Base-by-base conservation (phyloP, 2,888 invertebrate genomes). In the Ectemnius cavifrons region DNA sequence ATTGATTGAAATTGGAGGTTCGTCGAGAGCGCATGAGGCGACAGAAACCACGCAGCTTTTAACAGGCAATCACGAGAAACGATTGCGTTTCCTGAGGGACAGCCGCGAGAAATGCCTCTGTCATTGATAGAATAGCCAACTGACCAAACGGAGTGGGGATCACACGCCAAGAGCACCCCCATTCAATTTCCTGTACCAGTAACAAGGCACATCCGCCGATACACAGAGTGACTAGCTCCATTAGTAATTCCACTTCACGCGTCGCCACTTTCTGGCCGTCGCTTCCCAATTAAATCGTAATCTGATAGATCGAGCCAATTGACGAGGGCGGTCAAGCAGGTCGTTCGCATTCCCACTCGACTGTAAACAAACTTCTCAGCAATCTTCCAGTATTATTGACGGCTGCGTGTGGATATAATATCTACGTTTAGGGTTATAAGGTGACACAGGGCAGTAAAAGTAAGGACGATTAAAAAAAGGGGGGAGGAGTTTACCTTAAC, bases 151-250 rank as follows among this genome's bases (percentile, higher is more conserved):
- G 52, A 52, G 16, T 70, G 73, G 52, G 61, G 67, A 74, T 75
- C 72, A 64, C 23, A 66, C 69, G 63, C 67, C 28, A 37, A 49
- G 79, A 74, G 75, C 37, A 37, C 85, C 79, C 79, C 79, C 68
- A 75, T 75, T 77, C 81, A 79, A 83, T 85, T 80, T 85, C 85
- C 87, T 85, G 86, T 77, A 62, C 63, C 62, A 62, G 66, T 82
- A 87, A 89, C 79, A 79, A 87, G 87, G 78, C 67, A 87, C 85
- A 86, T 89, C 89, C 89, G 85, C 78, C 82, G 63, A 78, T 57
- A 59, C 73, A 71, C 68, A 56, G 65, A 77, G 71, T 71, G 58
- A 71, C 71, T 80, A 71, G 74, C 73, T 76, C 77, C 68, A 47
- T 69, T 66, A 57, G 52, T 67, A 56, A 70, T 75, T 77, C 75